These are phyloP conservation scores for Polymixis lichenea DNA, from an alignment of 2,888 invertebrate species.

Conservation along the genomic window DNA sequence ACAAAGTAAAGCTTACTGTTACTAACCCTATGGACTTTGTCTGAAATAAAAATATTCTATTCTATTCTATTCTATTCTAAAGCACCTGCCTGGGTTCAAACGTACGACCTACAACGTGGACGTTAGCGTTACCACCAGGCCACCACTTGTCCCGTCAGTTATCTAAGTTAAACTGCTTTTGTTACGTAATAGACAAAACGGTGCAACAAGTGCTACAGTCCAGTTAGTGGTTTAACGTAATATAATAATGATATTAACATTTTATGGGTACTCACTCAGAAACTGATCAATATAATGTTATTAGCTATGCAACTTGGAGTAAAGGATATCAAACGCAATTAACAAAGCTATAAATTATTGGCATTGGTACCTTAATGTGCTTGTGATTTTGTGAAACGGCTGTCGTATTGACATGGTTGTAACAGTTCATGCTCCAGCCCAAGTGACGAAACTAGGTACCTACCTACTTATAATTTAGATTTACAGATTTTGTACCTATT, in stretches of 20 bases:
- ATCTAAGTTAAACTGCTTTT: constrained; percentile 3
- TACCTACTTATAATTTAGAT: neutral
- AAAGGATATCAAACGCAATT: constrained; percentile 63
- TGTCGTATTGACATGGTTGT: constrained; percentile 31
- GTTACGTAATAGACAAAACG: neutral
- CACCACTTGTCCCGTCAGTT: neutral
- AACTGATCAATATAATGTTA: constrained; percentile 40
- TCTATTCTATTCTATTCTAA: too few relatives aligned
- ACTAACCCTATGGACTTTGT: too few relatives aligned
- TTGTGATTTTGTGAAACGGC: constrained; percentile 46
- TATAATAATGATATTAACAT: constrained; percentile 26
- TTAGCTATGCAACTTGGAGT: constrained; percentile 50
- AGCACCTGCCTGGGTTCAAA: too few relatives aligned
- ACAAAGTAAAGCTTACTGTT: too few relatives aligned
- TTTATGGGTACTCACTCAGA: constrained; percentile 31
- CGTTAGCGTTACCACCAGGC: too few relatives aligned
- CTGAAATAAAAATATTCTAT: too few relatives aligned
- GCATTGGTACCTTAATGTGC: constrained; percentile 36
- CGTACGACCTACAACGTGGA: too few relatives aligned
- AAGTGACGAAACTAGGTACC: constrained; percentile 3
- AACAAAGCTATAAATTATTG: constrained; percentile 64
- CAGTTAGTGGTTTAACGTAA: constrained; percentile 6
- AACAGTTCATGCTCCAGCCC: constrained; percentile 17
- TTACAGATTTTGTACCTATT: neutral
- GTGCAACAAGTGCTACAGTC: constrained; percentile 22